Base-by-base conservation (phyloP, 2,888 invertebrate genomes). In the Lissonota sp. region DNA sequence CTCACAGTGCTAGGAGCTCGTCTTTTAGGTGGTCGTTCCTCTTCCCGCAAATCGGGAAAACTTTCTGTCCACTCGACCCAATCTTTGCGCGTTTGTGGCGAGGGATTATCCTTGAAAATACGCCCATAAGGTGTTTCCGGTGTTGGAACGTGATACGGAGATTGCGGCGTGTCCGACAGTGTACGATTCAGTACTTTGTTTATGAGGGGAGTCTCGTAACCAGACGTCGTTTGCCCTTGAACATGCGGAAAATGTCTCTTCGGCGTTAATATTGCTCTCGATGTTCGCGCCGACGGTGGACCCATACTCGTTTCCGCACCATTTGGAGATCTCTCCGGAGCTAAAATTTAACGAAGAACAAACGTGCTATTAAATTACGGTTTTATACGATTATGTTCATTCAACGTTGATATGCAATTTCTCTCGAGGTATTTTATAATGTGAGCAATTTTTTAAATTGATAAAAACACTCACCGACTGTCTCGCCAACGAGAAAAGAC, bases 401-500 rank as follows among this genome's bases (percentile, higher is more conserved):
- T 26, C 26, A 26, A 26, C 26, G 1, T 26, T 26, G 26, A 26
- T 26, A 1, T 26, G 26, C 26, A 26, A 26, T 26, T 26, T 26
- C 26, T 3, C 1, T 26, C 3, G 26, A 26, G 26, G 26, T 26
- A 26, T 26, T 26, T 26, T 26, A 26, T 26, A 26, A 26, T 26
- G 1, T 26, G 26, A 1, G 26, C 26, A 26, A 26, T 26, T 26
- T 26, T 26, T 26, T 26, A 26, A 26, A 26, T 26, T 26, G 1
- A 26, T 26, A 26, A 49, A 67, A n/a, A 46, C 58, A 71, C n/a
- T 84, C 88, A 91, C 91, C 89, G 39, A 87, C 88, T 42, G 94
- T 93, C 44, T 94, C 94, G 0, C 95, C 95, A 0, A 96, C 94
- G 0, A 96, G 92, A 89, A 94, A 95, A 0, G 91, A 90, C 0